These are phyloP conservation scores for Palloptera scutellata DNA, from an alignment of 2,888 invertebrate species.

Conservation along the genomic window DNA sequence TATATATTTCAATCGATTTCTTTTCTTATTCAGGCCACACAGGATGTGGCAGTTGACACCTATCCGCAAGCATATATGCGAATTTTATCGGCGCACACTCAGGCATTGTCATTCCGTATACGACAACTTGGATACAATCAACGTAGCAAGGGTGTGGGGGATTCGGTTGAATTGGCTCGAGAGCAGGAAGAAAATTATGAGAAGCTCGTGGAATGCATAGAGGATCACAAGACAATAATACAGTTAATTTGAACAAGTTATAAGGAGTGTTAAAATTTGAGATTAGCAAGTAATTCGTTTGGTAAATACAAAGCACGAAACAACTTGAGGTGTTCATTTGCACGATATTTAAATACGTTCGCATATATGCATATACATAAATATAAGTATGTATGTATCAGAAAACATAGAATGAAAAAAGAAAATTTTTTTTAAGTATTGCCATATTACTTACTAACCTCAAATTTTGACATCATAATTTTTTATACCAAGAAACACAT, in stretches of 20 bases:
- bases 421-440: not conserved
- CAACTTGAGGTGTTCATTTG: too few relatives aligned
- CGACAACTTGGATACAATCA: constrained; percentile 29
- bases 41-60: constrained; percentile 46
- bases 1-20: constrained; percentile 40
- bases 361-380: too few relatives aligned
- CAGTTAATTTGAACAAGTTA: constrained; percentile 38
- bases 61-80: constrained; percentile 53
- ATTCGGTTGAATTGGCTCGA: not conserved
- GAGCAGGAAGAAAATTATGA: constrained; percentile 34
- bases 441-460: not conserved
- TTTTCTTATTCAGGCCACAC: constrained; percentile 32
- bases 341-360: too few relatives aligned
- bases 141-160: not conserved
- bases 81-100: constrained; percentile 52
- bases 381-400: too few relatives aligned
- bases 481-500: not conserved
- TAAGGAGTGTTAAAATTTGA: not conserved
- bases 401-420: too few relatives aligned
- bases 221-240: constrained; percentile 54
- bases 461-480: not conserved
- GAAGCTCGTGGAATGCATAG: constrained; percentile 48
- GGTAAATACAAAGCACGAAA: too few relatives aligned
- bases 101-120: constrained; percentile 49
- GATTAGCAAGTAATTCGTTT: too few relatives aligned